Percentiles rank a stretch among this genome's conserved stretches.
These are phyloP conservation scores for Phasia obesa DNA, from an alignment of 2,888 invertebrate genomes.

Conservation along the genomic window DNA sequence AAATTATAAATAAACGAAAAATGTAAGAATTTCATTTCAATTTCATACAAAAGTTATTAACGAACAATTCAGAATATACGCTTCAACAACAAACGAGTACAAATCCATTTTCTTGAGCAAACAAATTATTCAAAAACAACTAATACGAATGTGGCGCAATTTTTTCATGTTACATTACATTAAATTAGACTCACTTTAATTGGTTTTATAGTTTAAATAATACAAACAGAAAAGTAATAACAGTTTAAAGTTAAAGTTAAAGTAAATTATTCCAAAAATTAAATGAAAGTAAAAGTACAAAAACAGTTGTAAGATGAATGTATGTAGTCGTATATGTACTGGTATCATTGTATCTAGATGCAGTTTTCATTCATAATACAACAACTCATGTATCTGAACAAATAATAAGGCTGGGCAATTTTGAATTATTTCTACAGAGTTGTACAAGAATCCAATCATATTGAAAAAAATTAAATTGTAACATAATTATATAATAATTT, in stretches of 20 bases:
- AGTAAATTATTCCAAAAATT: slow-evolving; percentile 56
- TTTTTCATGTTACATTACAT: slow-evolving; percentile 44
- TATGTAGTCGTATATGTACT: not conserved
- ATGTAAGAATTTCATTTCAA: too few relatives aligned
- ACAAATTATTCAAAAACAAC: not conserved
- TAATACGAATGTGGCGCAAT: slow-evolving; percentile 53
- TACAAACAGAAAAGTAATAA: slow-evolving; percentile 29
- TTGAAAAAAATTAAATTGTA: too few relatives aligned
- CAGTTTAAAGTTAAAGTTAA: slow-evolving; percentile 45
- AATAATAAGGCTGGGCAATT: slow-evolving; percentile 41
- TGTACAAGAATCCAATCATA: slow-evolving; percentile 1
- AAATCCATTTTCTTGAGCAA: slow-evolving; percentile 29
- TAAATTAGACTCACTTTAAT: slow-evolving; percentile 38
- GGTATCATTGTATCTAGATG: slow-evolving; percentile 15
- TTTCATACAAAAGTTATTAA: not conserved
- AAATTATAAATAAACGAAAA: not conserved
- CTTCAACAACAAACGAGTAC: not conserved
- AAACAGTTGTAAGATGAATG: not conserved
- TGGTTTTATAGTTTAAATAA: slow-evolving; percentile 33
- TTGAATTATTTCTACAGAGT: slow-evolving; percentile 7
- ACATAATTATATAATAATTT: too few relatives aligned
- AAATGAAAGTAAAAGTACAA: slow-evolving; percentile 67
- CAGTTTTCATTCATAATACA: slow-evolving; percentile 22
- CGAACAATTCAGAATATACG: not conserved
- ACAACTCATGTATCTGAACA: slow-evolving; percentile 24